A percentile compares a stretch with the other conserved stretches of the same genome.
These are phyloP conservation scores for Unio delphinus DNA, from an alignment of 2,888 invertebrate species.

Conservation along the genomic window DNA sequence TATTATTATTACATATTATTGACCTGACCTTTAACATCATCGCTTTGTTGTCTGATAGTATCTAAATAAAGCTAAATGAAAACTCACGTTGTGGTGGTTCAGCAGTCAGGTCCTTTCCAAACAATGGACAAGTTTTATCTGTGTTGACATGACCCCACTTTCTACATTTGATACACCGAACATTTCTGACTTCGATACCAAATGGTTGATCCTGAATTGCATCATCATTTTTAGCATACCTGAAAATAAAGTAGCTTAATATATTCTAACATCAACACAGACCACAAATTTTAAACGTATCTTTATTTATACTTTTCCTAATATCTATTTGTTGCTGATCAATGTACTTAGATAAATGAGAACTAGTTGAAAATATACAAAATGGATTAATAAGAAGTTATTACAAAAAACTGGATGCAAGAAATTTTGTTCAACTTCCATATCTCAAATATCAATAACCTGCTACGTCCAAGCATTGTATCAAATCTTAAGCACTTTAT, in stretches of 20 bases:
- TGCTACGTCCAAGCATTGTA: too few relatives aligned
- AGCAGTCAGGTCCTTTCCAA: constrained; percentile 68
- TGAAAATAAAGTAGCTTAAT: constrained; percentile 45
- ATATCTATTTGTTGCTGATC: too few relatives aligned
- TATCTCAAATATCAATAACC: too few relatives aligned
- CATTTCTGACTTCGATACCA: constrained; percentile 86
- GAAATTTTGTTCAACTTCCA: too few relatives aligned
- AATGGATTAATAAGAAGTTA: too few relatives aligned
- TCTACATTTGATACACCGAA: constrained; percentile 98
- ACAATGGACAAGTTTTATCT: constrained; percentile 94
- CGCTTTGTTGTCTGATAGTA: background rate
- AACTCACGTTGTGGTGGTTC: constrained; percentile 68
- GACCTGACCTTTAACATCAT: too few relatives aligned
- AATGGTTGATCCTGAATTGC: constrained; percentile 98
- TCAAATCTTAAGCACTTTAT: too few relatives aligned
- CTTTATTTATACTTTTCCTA: background rate
- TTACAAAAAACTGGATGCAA: too few relatives aligned
- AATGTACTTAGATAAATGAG: too few relatives aligned
- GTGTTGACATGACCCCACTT: constrained; percentile 99
- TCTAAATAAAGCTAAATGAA: background rate
- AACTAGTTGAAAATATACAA: too few relatives aligned
- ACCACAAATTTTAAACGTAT: background rate
- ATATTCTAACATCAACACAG: background rate
- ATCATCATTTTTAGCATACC: constrained; percentile 97
- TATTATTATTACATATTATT: too few relatives aligned